Base-by-base conservation (phyloP, 2,888 invertebrate genomes). In the Sphaerophoria rueppellii region DNA sequence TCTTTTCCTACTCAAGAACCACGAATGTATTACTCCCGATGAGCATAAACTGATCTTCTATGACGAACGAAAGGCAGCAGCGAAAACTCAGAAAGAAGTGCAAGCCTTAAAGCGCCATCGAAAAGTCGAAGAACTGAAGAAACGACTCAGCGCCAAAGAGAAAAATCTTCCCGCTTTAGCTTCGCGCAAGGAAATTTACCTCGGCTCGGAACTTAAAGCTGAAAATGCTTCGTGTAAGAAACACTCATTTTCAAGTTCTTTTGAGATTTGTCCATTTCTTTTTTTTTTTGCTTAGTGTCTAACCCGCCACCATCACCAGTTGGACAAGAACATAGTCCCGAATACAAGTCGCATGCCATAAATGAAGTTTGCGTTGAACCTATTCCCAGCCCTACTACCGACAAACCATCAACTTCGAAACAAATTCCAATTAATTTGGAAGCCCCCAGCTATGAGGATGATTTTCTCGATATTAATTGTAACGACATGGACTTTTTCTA, bases 231-330 rank as follows among this genome's bases (percentile, higher is more conserved):
- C 90, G 55, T 48, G 88, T 88, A 86, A 73, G 86, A 72, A 24
- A 0, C 34, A 1, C 24, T 11, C 4, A 6, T 9, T 6, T 6
- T 7, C 16, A 14, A 4, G 9, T 16, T 50, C 12, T 35, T 35
- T 48, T 63, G 4, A 34, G 14, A 4, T 32, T 2, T 34, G 6
- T 54, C 6, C 3, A 70, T 46, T 65, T 11, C 0, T n/a, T 74
- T 72, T 65, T 70, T 46, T 65, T 11, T 0, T n/a, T 72, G 72
- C 60, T 87, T 54, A 91, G 91, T 92, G 73, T 92, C 92, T 2
- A 96, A 96, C 92, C 96, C 96, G 58, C 96, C 96, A 11, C 96
- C 96, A 5, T 96, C 96, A 35, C 96, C 96, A 0, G 96, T 95
- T 43, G 96, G 92, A 4, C 94, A 94, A 78, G 94, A 94, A 55